Conservation (phyloP, 1,140 invertebrate genomes). For the Trachymyrmex septentrionalis region DNA sequence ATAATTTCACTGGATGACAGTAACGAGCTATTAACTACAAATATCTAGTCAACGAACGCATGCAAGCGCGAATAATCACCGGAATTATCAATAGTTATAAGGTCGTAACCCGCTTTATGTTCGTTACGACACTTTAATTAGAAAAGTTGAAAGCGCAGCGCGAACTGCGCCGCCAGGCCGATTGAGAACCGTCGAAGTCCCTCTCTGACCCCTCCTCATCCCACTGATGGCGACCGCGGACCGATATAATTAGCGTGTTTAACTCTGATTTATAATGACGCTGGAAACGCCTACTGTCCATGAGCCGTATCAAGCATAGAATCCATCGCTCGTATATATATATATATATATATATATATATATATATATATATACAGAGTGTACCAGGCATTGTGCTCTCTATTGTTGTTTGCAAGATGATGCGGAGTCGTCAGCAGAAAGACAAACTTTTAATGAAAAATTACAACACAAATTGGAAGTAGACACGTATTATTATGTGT, state of each 20-base stretch:
- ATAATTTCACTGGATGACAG: conserved; percentile 3
- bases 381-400: background rate
- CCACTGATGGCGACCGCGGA: conserved; percentile 54
- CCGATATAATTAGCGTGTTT: conserved; percentile 84
- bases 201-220: conserved; percentile 25
- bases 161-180: background rate
- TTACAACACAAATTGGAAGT: background rate
- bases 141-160: conserved; percentile 27
- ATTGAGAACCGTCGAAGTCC: conserved; percentile 67
- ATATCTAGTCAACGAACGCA: conserved; percentile 6
- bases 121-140: conserved; percentile 37
- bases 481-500: background rate
- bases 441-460: background rate
- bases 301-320: conserved; percentile 70
- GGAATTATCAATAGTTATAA: conserved; percentile 32
- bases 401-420: too few relatives aligned
- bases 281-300: conserved; percentile 83
- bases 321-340: conserved; percentile 41
- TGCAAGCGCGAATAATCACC: background rate
- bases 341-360: too few relatives aligned
- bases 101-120: conserved; percentile 49
- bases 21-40: conserved; percentile 24
- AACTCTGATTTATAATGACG: conserved; percentile 85
- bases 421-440: too few relatives aligned
- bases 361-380: too few relatives aligned